phyloP scores from a whole-genome alignment of 2,113 vertebrate species.

The Henicopernis longicauda region DNA sequence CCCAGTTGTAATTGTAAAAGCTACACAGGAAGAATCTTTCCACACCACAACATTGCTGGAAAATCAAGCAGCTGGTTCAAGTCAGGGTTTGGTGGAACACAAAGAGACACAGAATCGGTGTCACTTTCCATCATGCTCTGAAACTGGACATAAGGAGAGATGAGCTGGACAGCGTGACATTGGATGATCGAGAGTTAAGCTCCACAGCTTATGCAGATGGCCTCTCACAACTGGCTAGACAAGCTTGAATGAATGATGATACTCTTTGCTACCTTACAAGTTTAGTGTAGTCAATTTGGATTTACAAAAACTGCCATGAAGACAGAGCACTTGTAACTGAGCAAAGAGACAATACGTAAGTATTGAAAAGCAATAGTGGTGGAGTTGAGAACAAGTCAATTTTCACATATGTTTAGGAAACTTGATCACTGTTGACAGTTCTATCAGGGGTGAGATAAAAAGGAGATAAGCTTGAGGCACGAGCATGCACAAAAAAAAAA shows the following conservation, averaged over 20 bases:
- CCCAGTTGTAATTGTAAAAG: not conserved
- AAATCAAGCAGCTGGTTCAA: not conserved
- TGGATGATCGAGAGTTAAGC: not conserved
- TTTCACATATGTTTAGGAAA: not conserved
- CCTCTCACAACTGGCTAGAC: not conserved
- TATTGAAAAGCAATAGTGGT: not conserved
- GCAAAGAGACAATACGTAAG: not conserved
- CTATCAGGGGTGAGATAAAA: not conserved
- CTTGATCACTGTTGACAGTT: not conserved
- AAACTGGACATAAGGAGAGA: not conserved
- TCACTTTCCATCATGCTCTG: not conserved
- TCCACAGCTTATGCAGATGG: not conserved
- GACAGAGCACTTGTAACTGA: not conserved
- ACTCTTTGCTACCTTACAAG: not conserved
- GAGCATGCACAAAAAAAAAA: not conserved
- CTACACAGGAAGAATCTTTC: not conserved
- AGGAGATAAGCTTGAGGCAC: not conserved
- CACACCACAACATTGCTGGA: not conserved
- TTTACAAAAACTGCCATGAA: not conserved
- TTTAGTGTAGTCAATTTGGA: not conserved
- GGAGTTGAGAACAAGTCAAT: not conserved
- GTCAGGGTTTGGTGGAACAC: not conserved
- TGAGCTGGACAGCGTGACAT: not conserved
- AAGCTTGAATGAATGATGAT: not conserved
- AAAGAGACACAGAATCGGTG: not conserved